Conservation (phyloP, 2,113 vertebrate species). For the Otus sunia region DNA sequence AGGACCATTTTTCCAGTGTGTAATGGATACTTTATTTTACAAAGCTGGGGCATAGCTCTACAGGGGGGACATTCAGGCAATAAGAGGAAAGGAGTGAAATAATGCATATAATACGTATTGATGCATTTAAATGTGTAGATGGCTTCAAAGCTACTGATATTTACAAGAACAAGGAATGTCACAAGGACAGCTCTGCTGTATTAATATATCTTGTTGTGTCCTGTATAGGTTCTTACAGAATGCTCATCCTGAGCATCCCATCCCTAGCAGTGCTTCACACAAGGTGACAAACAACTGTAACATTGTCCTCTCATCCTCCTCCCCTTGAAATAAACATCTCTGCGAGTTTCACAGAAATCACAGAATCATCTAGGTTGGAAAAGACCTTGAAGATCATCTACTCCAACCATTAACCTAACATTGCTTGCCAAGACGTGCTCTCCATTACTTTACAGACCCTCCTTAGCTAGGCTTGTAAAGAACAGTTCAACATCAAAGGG, state of each 20-base stretch:
- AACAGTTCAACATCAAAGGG: neutral
- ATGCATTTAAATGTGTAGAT: neutral
- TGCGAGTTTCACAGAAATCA: neutral
- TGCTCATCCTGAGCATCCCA: neutral
- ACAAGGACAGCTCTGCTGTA: neutral
- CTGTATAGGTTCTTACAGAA: neutral
- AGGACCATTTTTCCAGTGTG: slow-evolving; percentile 28
- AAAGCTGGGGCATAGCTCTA: neutral
- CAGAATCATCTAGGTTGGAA: no score
- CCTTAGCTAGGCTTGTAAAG: neutral
- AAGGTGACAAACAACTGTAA: neutral
- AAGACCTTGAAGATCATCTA: no score
- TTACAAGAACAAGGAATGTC: neutral
- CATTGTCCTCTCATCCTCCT: neutral
- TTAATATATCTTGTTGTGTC: neutral
- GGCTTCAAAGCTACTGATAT: slow-evolving; percentile 2
- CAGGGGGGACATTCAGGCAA: neutral
- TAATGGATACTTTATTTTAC: slow-evolving; percentile 45
- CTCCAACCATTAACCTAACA: no score
- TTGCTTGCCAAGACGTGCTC: neutral
- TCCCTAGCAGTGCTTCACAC: neutral
- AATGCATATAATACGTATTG: neutral
- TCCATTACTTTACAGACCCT: neutral
- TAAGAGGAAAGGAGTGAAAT: neutral
- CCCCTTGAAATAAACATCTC: neutral